phyloP scores from a whole-genome alignment of 2,113 vertebrate genomes.

The Cynocephalus volans region DNA sequence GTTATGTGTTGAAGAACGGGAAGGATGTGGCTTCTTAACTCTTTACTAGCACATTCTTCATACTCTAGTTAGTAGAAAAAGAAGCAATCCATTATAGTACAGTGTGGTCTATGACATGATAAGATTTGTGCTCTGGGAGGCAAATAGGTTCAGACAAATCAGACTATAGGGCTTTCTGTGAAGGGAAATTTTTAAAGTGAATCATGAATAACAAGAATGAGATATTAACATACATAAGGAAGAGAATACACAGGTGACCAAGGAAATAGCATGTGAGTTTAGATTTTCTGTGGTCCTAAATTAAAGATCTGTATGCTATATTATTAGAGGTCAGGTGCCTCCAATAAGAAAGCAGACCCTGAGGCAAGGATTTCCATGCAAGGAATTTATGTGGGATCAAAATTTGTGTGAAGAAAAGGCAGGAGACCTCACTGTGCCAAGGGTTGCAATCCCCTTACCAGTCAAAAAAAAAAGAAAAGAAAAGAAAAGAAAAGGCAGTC shows the following conservation, averaged over 20 bases:
- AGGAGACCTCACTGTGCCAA: background rate
- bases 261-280: background rate
- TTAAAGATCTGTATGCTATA: background rate
- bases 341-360: background rate
- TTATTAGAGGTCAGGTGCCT: background rate
- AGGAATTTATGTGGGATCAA: background rate
- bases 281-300: background rate
- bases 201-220: background rate
- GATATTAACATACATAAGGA: background rate
- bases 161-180: background rate
- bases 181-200: constrained; percentile 13
- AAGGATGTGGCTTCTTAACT: no score
- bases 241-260: background rate
- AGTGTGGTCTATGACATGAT: background rate
- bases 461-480: no score
- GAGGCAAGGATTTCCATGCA: background rate
- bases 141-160: background rate
- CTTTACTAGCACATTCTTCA: background rate
- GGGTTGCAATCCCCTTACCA: no score
- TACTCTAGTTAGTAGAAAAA: background rate
- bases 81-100: background rate
- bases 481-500: no score
- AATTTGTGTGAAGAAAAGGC: background rate
- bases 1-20: background rate
- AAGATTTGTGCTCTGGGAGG: background rate